Conservation (phyloP, 2,888 invertebrate species). For the Trachelus stipa region DNA sequence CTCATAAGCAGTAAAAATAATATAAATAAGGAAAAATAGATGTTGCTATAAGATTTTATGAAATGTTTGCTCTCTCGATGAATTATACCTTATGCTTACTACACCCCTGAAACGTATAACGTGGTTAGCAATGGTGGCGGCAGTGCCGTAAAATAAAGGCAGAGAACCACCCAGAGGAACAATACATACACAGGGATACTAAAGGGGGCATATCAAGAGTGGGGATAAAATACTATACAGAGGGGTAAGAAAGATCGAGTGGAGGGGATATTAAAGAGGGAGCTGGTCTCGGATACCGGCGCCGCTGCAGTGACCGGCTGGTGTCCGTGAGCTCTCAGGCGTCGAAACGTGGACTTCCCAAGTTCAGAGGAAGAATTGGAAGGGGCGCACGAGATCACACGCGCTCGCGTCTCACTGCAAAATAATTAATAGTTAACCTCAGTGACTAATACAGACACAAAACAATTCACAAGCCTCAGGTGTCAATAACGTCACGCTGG, state of each 20-base stretch:
- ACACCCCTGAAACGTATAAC: not conserved
- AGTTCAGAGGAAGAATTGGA: not conserved
- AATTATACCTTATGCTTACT: not conserved
- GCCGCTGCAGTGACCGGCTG: constrained; percentile 56
- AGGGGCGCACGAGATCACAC: too few species aligned
- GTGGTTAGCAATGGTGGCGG: not conserved
- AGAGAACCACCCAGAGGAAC: not conserved
- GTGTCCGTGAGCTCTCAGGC: constrained; percentile 48
- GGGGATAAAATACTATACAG: constrained; percentile 2
- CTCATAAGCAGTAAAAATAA: not conserved
- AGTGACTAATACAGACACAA: not conserved
- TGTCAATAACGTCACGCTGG: not conserved
- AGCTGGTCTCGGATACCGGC: constrained; percentile 42
- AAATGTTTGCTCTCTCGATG: not conserved
- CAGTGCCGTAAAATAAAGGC: not conserved
- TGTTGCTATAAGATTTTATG: not conserved
- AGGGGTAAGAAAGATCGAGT: not conserved
- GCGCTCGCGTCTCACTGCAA: too few species aligned
- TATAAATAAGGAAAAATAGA: not conserved
- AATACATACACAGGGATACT: not conserved
- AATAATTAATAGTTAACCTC: too few species aligned
- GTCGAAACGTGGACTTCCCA: constrained; percentile 36
- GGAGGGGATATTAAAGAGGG: constrained; percentile 19
- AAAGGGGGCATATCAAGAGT: constrained; percentile 9
- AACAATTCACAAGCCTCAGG: not conserved